Percentiles rank a stretch among this genome's conserved stretches.
phyloP scores from a whole-genome alignment of 1,140 invertebrate species.

The Eumeta japonica region DNA sequence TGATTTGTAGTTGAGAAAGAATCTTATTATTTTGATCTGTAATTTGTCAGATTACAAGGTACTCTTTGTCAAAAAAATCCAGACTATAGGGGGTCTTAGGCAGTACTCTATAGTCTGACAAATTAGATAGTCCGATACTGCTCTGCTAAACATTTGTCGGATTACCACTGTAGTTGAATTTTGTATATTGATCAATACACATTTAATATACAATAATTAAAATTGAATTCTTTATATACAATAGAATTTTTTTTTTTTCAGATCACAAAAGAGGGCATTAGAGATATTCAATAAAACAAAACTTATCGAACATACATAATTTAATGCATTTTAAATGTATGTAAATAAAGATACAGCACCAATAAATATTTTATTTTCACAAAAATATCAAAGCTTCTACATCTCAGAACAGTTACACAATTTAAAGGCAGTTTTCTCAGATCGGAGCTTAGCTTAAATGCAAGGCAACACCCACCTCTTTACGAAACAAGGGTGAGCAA shows the following conservation, averaged over 20 bases:
- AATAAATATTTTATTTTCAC: constrained; percentile 56
- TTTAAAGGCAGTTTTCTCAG: constrained; percentile 41
- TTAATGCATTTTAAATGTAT: constrained; percentile 49
- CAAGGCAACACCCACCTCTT: constrained; percentile 12
- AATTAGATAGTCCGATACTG: no score
- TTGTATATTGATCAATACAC: no score
- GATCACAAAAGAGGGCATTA: constrained; percentile 53
- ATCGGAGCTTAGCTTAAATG: constrained; percentile 31
- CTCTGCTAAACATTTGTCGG: no score
- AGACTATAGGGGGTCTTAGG: no score
- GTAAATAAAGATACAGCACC: constrained; percentile 56
- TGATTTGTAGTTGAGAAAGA: no score
- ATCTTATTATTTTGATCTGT: no score
- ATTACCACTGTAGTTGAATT: no score
- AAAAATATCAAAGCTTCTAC: constrained; percentile 48
- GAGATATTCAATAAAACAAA: constrained; percentile 40
- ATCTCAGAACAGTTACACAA: constrained; percentile 45
- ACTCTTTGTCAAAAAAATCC: no score
- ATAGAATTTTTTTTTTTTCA: constrained; percentile 34
- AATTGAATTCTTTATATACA: no score
- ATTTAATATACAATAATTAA: no score
- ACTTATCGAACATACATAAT: constrained; percentile 44
- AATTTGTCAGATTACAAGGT: no score
- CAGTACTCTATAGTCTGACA: no score
- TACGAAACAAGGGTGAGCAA: constrained; percentile 48